Evolutionary conservation across 2,797 vertebrate species (phyloP).

Genomic region (Otus scops): DNA sequence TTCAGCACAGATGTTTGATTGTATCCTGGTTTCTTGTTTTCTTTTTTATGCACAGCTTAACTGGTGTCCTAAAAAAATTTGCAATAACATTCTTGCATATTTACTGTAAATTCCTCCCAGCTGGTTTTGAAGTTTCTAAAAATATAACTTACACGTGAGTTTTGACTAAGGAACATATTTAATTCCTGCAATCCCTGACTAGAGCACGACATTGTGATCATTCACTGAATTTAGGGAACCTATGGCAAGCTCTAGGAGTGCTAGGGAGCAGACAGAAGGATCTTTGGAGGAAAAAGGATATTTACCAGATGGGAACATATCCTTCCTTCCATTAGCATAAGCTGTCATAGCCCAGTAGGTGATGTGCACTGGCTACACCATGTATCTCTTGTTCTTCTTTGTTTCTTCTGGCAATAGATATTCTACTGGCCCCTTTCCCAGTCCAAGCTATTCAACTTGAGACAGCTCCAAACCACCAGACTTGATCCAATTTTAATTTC

Average conservation of each 20-base stretch:
- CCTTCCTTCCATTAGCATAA: neutral
- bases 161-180: neutral
- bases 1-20: constrained; percentile 1
- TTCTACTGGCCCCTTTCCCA: neutral
- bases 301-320: neutral
- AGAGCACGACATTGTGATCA: neutral
- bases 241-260: neutral
- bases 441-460: neutral
- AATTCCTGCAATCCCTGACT: neutral
- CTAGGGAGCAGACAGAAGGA: neutral
- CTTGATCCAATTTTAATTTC: constrained; percentile 13
- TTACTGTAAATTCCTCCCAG: neutral
- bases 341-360: neutral
- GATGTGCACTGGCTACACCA: neutral
- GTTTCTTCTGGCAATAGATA: constrained; percentile 2
- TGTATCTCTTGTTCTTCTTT: neutral
- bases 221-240: neutral
- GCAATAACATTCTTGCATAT: neutral
- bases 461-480: neutral
- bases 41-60: neutral
- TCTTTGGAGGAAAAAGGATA: neutral
- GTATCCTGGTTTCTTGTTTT: neutral
- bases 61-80: neutral
- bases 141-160: neutral
- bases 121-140: constrained; percentile 8